phyloP scores from a whole-genome alignment of 2,797 vertebrate species.

The Adelosebastes latens region DNA sequence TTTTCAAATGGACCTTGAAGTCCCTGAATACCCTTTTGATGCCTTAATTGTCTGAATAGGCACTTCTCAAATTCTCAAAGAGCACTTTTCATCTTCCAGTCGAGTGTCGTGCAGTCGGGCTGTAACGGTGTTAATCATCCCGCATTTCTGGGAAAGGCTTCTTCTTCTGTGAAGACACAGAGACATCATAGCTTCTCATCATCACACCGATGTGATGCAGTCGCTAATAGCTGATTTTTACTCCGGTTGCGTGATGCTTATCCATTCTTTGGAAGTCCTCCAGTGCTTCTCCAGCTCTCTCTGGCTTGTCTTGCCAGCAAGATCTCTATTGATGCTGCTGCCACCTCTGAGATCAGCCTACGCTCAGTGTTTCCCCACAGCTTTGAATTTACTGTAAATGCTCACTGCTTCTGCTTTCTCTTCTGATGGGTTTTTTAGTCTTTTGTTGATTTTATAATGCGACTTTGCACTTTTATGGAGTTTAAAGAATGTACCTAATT shows the following conservation, averaged over 20 bases:
- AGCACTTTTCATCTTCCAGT: slow-evolving; percentile 1
- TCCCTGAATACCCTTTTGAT: background rate
- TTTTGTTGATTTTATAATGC: background rate
- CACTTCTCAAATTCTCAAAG: background rate
- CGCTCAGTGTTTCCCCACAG: slow-evolving; percentile 24
- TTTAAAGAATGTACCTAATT: background rate
- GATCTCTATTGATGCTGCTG: slow-evolving; percentile 24
- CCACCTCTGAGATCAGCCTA: slow-evolving; percentile 43
- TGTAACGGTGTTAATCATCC: background rate
- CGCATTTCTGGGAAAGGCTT: slow-evolving; percentile 27
- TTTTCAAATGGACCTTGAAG: slow-evolving; percentile 10
- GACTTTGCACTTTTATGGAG: background rate
- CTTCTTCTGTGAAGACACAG: slow-evolving; percentile 12
- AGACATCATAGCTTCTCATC: slow-evolving; percentile 12
- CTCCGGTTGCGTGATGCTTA: slow-evolving; percentile 28
- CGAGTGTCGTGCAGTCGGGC: background rate
- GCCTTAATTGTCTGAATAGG: slow-evolving; percentile 10
- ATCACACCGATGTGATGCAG: slow-evolving; percentile 26
- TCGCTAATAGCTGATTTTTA: slow-evolving; percentile 45
- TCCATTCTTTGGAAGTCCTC: slow-evolving; percentile 42
- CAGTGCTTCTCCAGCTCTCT: slow-evolving; percentile 27
- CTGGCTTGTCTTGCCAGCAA: slow-evolving; percentile 13
- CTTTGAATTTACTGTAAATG: slow-evolving; percentile 34
- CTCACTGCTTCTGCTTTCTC: background rate
- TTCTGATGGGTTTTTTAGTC: background rate